These are phyloP conservation scores for Corynorhinus townsendii DNA, from an alignment of 2,113 vertebrate genomes.

Conservation along the genomic window DNA sequence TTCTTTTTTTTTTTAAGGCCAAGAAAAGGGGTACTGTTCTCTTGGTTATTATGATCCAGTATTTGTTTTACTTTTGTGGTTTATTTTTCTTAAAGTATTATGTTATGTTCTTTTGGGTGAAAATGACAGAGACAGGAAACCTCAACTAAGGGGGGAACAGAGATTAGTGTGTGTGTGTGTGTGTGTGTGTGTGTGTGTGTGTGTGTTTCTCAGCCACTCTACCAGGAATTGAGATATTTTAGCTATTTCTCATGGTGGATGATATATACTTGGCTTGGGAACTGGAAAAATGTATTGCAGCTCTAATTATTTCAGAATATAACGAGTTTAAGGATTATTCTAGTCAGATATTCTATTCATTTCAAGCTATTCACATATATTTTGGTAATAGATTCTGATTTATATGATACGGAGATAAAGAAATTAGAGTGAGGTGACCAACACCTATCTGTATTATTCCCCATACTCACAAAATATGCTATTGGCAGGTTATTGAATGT, in stretches of 20 bases:
- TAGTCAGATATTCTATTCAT: not conserved
- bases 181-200: not conserved
- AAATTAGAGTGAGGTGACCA: not conserved
- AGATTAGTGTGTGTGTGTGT: not conserved
- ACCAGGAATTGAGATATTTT: not conserved
- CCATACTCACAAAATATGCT: not conserved
- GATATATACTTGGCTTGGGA: not conserved
- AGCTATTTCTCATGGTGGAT: not conserved
- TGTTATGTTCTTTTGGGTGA: not conserved
- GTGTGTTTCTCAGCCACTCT: not conserved
- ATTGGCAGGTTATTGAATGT: not conserved
- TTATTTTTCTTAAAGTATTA: not conserved
- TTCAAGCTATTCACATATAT: not conserved
- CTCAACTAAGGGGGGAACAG: not conserved
- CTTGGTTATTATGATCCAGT: not conserved
- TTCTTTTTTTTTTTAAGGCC: not conserved
- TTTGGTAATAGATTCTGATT: constrained; percentile 16
- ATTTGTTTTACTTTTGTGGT: not conserved
- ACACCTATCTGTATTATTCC: not conserved
- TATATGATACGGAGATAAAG: not conserved
- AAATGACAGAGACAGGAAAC: not conserved
- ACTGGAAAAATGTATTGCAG: not conserved
- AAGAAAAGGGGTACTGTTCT: not conserved
- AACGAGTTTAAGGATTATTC: not conserved
- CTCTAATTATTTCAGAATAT: not conserved